Evolutionary conservation across 2,888 invertebrate genomes (phyloP).

Genomic region (Anaspis maculata): DNA sequence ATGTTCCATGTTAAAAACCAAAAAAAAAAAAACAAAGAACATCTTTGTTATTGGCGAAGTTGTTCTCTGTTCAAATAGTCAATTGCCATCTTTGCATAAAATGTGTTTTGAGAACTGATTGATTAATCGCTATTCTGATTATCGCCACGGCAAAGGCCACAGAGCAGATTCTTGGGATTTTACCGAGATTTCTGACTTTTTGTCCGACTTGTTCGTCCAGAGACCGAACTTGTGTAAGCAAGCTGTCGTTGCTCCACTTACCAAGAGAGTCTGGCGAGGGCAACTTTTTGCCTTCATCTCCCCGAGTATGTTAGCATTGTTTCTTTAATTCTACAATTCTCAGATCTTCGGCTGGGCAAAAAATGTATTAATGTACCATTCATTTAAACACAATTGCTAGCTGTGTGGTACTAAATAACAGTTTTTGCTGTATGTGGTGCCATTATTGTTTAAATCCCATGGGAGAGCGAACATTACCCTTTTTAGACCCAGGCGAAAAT

Average conservation of each 20-base stretch:
- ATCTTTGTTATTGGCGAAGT: too few species aligned
- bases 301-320: constrained; percentile 32
- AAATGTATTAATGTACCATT: constrained; percentile 37
- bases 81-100: too few species aligned
- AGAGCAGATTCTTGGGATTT: constrained; percentile 6
- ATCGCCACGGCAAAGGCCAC: constrained; percentile 4
- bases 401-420: constrained; percentile 29
- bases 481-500: too few species aligned
- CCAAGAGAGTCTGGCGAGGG: constrained; percentile 27
- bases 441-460: constrained; percentile 22
- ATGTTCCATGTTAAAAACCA: too few species aligned
- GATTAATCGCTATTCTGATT: constrained; percentile 11
- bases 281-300: constrained; percentile 29
- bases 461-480: constrained; percentile 7
- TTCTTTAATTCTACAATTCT: constrained; percentile 36
- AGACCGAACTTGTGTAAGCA: constrained; percentile 14
- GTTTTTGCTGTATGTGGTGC: constrained; percentile 18
- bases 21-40: too few species aligned
- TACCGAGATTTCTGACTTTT: constrained; percentile 9
- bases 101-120: too few species aligned
- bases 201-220: constrained; percentile 15
- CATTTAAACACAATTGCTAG: constrained; percentile 39
- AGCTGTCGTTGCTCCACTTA: constrained; percentile 24
- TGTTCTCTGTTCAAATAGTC: too few species aligned
- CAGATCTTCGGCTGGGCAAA: constrained; percentile 31